These are phyloP conservation scores for Ptychadena robeensis DNA, from an alignment of 2,797 vertebrate species.

Conservation along the genomic window DNA sequence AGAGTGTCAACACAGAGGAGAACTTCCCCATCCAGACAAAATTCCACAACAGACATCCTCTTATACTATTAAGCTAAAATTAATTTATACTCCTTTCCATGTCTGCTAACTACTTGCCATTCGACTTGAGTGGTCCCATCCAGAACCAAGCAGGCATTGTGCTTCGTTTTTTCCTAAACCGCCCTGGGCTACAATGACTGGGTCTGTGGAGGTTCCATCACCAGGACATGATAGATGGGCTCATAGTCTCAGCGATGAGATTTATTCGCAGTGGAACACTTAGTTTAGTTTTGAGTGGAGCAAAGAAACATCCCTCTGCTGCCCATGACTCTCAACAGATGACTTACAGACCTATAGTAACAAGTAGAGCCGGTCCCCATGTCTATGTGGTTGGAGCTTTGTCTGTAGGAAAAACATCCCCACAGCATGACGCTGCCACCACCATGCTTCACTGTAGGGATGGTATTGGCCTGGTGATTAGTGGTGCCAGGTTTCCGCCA, in stretches of 20 bases:
- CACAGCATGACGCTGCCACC: no score
- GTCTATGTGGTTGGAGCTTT: no score
- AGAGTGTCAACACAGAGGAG: conserved; percentile 32
- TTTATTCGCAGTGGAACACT: not conserved
- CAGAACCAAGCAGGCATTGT: conserved; percentile 23
- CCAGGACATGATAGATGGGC: not conserved
- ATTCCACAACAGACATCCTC: conserved; percentile 36
- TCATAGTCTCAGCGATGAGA: not conserved
- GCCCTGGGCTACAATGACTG: not conserved
- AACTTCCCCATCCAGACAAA: conserved; percentile 1
- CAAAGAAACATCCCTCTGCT: not conserved
- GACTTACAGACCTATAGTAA: no score
- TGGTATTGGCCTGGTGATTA: no score
- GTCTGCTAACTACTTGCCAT: conserved; percentile 8
- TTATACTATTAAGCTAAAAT: conserved; percentile 19
- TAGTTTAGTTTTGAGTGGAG: not conserved
- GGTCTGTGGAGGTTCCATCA: not conserved
- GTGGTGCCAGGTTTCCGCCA: no score
- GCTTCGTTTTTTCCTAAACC: not conserved
- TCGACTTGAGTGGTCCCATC: conserved; percentile 26
- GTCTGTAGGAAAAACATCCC: no score
- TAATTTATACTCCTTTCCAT: conserved; percentile 23
- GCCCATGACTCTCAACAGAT: no score
- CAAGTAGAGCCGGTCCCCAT: no score
- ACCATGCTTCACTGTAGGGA: no score